Conservation (phyloP, 1,140 invertebrate species). For the Hyles vespertilio region DNA sequence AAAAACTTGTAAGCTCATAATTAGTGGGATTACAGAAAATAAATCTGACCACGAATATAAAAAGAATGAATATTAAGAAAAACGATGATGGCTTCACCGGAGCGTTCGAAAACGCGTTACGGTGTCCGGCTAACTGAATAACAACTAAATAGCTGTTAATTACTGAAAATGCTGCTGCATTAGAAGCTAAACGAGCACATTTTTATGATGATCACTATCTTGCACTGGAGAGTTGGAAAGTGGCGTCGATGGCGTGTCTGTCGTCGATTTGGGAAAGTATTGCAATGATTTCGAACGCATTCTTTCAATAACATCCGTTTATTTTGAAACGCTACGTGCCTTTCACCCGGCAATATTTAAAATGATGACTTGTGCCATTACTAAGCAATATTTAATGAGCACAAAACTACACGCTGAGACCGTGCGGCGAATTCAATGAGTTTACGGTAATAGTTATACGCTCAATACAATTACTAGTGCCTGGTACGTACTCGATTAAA, state of each 20-base stretch:
- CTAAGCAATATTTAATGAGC: conserved; percentile 18
- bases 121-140: conserved; percentile 25
- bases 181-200: conserved; percentile 29
- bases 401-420: not conserved
- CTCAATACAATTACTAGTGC: not conserved
- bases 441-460: not conserved
- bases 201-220: conserved; percentile 33
- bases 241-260: conserved; percentile 22
- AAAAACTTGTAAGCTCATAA: no score
- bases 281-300: conserved; percentile 32
- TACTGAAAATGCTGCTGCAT: conserved; percentile 30
- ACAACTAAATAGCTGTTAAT: conserved; percentile 34
- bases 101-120: conserved; percentile 27
- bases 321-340: conserved; percentile 17
- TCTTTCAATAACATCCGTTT: conserved; percentile 30
- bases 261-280: conserved; percentile 39
- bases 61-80: conserved; percentile 13
- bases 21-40: no score
- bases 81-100: conserved; percentile 13
- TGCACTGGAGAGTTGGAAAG: conserved; percentile 24
- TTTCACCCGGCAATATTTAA: conserved; percentile 30
- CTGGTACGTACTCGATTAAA: not conserved
- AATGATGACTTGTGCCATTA: conserved; percentile 14
- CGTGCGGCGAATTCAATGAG: conserved; percentile 4
- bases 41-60: not conserved